Conservation (phyloP, 1,140 invertebrate genomes). For the Drosophila orosa region DNA sequence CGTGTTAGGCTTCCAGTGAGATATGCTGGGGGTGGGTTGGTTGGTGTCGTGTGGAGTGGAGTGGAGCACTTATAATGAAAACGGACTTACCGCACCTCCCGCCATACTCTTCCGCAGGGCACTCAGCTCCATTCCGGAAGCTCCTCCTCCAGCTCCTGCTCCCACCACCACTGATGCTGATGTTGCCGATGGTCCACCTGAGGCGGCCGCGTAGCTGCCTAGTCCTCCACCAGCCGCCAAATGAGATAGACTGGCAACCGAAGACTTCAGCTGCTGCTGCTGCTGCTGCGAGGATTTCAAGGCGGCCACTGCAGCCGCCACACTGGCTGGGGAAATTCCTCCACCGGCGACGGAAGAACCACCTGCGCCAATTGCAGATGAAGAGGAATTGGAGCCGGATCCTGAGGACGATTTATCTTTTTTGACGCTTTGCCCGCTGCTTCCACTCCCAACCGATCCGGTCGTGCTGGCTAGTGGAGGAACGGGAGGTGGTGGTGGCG, state of each 20-base stretch:
- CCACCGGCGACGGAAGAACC: constrained; percentile 17
- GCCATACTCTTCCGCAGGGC: constrained; percentile 72
- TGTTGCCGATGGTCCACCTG: constrained; percentile 23
- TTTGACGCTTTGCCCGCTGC: constrained; percentile 23
- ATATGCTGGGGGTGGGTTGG: constrained; percentile 50
- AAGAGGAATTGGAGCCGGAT: constrained; percentile 25
- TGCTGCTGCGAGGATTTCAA: constrained; percentile 57
- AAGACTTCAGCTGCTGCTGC: constrained; percentile 52
- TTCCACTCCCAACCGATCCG: constrained; percentile 1
- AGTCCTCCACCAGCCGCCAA: constrained; percentile 56
- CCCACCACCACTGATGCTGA: constrained; percentile 28
- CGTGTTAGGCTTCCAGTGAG: constrained; percentile 63
- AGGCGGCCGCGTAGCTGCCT: constrained; percentile 35
- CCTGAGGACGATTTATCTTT: constrained; percentile 34
- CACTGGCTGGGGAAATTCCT: constrained; percentile 39
- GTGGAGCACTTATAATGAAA: constrained; percentile 77
- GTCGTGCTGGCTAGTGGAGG: constrained; percentile 50
- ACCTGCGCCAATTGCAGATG: constrained; percentile 16
- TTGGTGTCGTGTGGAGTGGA: constrained; percentile 45
- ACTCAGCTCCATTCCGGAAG: constrained; percentile 66
- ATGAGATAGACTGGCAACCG: constrained; percentile 63
- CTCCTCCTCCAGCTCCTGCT: constrained; percentile 34
- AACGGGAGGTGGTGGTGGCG: constrained; percentile 55
- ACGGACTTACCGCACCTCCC: constrained; percentile 81
- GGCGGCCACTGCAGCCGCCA: constrained; percentile 64